A percentile compares a stretch with the other conserved stretches of the same genome.
These are phyloP conservation scores for Drosophila niveifrons DNA, from an alignment of 2,888 invertebrate species.

Conservation along the genomic window DNA sequence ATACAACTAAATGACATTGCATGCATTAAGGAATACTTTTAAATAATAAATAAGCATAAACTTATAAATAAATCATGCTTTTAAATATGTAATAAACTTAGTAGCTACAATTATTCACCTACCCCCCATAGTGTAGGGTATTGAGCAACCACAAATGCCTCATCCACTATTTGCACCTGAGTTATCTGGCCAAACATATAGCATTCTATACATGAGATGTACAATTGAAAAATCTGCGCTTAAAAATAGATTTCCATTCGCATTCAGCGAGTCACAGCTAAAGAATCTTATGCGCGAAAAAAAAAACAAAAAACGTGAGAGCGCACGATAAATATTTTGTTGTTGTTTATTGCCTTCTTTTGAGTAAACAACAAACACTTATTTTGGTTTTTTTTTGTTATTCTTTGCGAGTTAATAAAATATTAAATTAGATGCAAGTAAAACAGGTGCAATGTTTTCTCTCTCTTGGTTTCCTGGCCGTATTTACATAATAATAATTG, in stretches of 20 bases:
- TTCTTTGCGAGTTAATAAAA: slow-evolving; percentile 39
- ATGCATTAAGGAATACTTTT: background rate
- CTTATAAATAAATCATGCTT: background rate
- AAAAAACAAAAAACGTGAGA: slow-evolving; percentile 73
- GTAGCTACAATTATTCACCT: background rate
- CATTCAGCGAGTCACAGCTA: slow-evolving; percentile 61
- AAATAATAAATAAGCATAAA: background rate
- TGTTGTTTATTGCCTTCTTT: slow-evolving; percentile 41
- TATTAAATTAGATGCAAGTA: slow-evolving; percentile 6
- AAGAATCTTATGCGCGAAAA: slow-evolving; percentile 65
- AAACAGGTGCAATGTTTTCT: background rate
- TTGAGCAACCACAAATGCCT: slow-evolving; percentile 17
- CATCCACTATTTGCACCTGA: slow-evolving; percentile 51
- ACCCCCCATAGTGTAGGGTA: slow-evolving; percentile 24
- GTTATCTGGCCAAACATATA: slow-evolving; percentile 51
- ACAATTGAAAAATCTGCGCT: slow-evolving; percentile 14
- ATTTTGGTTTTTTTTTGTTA: slow-evolving; percentile 33
- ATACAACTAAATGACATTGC: slow-evolving; percentile 5
- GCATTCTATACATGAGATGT: slow-evolving; percentile 33
- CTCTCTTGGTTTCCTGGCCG: slow-evolving; percentile 2
- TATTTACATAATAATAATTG: slow-evolving; percentile 25
- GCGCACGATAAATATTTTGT: slow-evolving; percentile 52
- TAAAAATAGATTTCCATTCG: slow-evolving; percentile 73
- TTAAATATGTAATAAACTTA: too few species aligned
- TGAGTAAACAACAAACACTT: slow-evolving; percentile 67